Evolutionary conservation across 1,140 invertebrate genomes (phyloP), one percentile per base, ranked within the genome.

Genomic region (Drosophila cardini): DNA sequence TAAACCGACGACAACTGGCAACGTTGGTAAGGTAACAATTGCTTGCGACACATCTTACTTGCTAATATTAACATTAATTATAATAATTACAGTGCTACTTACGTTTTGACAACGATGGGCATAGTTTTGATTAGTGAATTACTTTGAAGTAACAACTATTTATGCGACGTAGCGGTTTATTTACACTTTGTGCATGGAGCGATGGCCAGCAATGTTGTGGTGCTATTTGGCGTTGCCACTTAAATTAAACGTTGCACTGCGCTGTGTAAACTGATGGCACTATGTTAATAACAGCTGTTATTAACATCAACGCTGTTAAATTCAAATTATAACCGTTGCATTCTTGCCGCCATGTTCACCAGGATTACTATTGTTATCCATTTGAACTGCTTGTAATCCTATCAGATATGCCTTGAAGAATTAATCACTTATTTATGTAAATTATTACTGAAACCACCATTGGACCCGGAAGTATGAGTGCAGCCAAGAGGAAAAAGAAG

Each of bases 91-190:
- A 32, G n/a, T 4, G 11, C 7, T 72, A 85, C 90, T 91, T 76
- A 91, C 90, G 82, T 91, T 80, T 90, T 91, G 0, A 91, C 70
- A 32, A 91, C 10, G 45, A 91, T 86, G 3, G 90, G 90, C 90
- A 91, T 91, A 4, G 32, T 72, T 46, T 5, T 16, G 6, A 21
- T 26, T n/a, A 13, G 5, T 15, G 6, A 15, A 26, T 6, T 0
- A 16, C 8, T 4, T 26, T 4, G 45, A 6, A 42, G 15, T 21
- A 32, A 1, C 2, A 11, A 36, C 4, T 43, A 30, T 38, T 5
- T 26, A 46, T 34, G 7, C 7, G 13, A 30, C 10, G n/a, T 1
- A 48, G 26, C 18, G 5, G 0, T 16, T 52, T 1, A 36, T 15
- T 5, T 26, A 6, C 0, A 36, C 8, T 2, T 8, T 13, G 4